A percentile compares a stretch with the other conserved stretches of the same genome.
phyloP scores from a whole-genome alignment of 37 sponge, comb jelly and placozoan genomes.

The Hexactinellida sp. region DNA sequence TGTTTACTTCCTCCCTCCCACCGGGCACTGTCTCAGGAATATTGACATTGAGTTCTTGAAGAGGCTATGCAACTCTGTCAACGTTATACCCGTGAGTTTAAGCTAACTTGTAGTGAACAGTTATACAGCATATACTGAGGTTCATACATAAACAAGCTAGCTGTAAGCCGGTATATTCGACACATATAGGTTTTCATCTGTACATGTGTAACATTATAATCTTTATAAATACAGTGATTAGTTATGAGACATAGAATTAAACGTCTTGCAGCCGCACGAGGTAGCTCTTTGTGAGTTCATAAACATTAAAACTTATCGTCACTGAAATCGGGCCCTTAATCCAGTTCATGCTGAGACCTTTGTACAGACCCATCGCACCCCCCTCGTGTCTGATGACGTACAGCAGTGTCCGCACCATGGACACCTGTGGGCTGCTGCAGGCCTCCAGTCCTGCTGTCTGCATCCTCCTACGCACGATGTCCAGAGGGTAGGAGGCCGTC shows the following conservation, averaged over 20 bases:
- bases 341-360: constrained; percentile 39
- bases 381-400: constrained; percentile 29
- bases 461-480: constrained; percentile 31
- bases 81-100: constrained; percentile 76
- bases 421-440: neutral
- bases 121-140: too few relatives aligned
- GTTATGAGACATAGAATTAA: neutral
- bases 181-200: too few relatives aligned
- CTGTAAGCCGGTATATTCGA: neutral
- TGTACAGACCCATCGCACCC: constrained; percentile 25
- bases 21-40: constrained; percentile 73
- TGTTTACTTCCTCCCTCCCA: constrained; percentile 90
- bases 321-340: constrained; percentile 31
- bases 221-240: neutral
- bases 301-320: constrained; percentile 31
- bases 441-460: constrained; percentile 27
- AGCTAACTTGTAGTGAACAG: too few relatives aligned
- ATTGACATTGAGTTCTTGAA: constrained; percentile 89
- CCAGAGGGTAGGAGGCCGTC: constrained; percentile 27
- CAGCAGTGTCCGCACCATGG: neutral
- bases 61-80: constrained; percentile 66
- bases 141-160: too few relatives aligned
- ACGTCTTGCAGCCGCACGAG: neutral
- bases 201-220: neutral
- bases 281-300: constrained; percentile 1